These are phyloP conservation scores for Pammene aurita DNA, from an alignment of 2,888 invertebrate genomes.

Conservation along the genomic window DNA sequence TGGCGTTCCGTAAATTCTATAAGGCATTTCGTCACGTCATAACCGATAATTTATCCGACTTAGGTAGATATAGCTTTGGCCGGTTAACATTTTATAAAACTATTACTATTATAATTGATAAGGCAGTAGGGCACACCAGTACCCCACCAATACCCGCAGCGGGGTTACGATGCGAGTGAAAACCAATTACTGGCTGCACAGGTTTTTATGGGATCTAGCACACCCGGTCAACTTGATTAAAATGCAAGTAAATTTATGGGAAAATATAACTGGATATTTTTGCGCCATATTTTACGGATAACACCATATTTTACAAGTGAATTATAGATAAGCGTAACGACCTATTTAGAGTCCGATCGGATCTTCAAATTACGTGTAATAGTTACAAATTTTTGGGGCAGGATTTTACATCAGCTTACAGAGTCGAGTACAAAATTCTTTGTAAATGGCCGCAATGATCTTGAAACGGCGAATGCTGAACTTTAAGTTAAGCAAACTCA, in stretches of 20 bases:
- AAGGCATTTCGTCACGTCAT: too few species aligned
- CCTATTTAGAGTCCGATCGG: not conserved
- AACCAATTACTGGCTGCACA: not conserved
- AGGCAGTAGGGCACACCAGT: constrained; percentile 14
- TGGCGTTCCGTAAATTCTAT: too few species aligned
- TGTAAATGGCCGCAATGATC: not conserved
- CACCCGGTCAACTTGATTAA: not conserved
- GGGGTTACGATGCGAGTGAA: not conserved
- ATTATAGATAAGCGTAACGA: not conserved
- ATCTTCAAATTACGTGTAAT: not conserved
- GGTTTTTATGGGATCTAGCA: not conserved
- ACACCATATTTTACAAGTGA: too few species aligned
- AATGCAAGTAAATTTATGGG: not conserved
- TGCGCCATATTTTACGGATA: too few species aligned
- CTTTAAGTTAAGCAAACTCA: too few species aligned
- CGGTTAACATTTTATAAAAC: constrained; percentile 8
- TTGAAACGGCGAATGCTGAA: not conserved
- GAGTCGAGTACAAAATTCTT: not conserved
- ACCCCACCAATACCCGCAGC: not conserved
- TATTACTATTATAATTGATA: not conserved
- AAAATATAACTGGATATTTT: not conserved
- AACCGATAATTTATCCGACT: too few species aligned
- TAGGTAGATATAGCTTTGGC: not conserved
- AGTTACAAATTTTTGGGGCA: not conserved
- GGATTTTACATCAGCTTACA: not conserved